Conservation (phyloP, 2,888 invertebrate species). For the Apamea epomidion region DNA sequence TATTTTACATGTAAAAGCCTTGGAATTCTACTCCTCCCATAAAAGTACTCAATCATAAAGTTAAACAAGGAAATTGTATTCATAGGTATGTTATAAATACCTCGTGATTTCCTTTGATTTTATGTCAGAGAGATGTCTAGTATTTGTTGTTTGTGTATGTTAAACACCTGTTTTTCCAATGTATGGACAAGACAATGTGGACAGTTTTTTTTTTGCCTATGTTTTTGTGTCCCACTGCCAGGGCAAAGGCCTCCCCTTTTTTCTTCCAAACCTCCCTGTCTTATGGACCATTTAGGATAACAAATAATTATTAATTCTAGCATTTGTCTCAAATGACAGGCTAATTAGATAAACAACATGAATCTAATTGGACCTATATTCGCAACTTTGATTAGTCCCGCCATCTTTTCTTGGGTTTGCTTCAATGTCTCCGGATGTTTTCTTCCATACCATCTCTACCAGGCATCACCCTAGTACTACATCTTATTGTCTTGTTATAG, state of each 20-base stretch:
- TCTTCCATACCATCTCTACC: neutral
- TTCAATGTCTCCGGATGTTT: too few relatives aligned
- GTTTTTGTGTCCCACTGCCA: too few relatives aligned
- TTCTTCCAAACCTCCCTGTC: too few relatives aligned
- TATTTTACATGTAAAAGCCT: neutral
- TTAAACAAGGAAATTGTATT: constrained; percentile 29
- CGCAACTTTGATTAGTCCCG: too few relatives aligned
- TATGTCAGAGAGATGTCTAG: neutral
- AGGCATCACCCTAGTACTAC: too few relatives aligned
- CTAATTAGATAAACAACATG: neutral
- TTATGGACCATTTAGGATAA: neutral
- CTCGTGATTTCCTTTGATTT: neutral
- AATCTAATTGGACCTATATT: neutral
- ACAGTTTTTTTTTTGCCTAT: too few relatives aligned
- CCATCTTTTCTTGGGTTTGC: too few relatives aligned
- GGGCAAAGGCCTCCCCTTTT: too few relatives aligned
- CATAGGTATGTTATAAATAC: constrained; percentile 17
- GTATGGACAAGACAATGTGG: neutral
- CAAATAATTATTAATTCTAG: neutral
- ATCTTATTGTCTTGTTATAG: neutral
- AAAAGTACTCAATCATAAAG: neutral
- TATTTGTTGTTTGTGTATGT: neutral
- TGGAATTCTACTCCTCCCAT: neutral
- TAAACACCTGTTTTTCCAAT: neutral
- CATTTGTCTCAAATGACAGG: neutral